A percentile compares a stretch with the other conserved stretches of the same genome.
Evolutionary conservation across 2,113 vertebrate species (phyloP).

Genomic region (Argyrosomus japonicus): DNA sequence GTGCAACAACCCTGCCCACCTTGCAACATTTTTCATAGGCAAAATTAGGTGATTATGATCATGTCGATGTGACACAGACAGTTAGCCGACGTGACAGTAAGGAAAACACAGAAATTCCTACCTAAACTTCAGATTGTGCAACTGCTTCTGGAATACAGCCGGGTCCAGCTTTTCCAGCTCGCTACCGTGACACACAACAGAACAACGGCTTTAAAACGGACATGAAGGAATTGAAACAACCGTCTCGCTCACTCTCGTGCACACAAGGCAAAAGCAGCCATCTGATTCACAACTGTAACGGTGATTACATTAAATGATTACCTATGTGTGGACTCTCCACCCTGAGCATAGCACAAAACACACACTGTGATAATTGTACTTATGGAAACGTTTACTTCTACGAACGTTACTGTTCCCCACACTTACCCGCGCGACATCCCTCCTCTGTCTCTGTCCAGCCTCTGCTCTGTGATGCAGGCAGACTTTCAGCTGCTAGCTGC

Average conservation of each 20-base stretch:
- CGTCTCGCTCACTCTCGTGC: neutral
- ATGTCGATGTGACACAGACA: neutral
- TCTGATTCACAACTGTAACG: no score
- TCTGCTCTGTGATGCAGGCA: neutral
- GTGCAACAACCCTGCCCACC: neutral
- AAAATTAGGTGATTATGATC: neutral
- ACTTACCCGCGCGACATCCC: slow-evolving; percentile 57
- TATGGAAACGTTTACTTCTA: neutral
- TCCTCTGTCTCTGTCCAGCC: neutral
- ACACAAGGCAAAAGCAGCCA: no score
- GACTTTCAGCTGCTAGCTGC: neutral
- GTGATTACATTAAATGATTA: neutral
- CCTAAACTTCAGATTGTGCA: slow-evolving; percentile 13
- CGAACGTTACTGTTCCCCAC: no score
- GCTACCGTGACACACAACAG: slow-evolving; percentile 20
- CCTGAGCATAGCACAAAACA: rapidly evolving
- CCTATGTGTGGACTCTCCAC: rapidly evolving
- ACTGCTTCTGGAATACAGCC: slow-evolving; percentile 27
- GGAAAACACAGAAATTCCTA: neutral
- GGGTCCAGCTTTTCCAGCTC: slow-evolving; percentile 31
- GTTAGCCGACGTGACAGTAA: neutral
- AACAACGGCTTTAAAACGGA: neutral
- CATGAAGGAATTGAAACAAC: neutral
- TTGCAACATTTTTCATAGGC: no score
- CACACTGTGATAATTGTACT: no score